Evolutionary conservation across 2,113 vertebrate species (phyloP).

Genomic region (Peromyscus polionotus): DNA sequence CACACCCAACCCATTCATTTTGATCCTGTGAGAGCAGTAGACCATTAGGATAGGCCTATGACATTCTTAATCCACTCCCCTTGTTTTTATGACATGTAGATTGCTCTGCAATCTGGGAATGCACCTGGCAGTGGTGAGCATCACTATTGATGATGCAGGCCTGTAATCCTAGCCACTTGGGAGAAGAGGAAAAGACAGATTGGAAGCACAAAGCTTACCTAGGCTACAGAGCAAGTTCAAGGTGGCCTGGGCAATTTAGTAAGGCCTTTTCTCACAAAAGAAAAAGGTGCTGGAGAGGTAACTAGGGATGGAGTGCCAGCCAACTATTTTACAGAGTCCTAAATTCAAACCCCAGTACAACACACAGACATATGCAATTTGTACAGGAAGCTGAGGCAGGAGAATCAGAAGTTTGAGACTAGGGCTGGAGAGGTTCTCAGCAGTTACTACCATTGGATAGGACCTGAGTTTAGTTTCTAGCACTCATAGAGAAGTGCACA

Average conservation of each 20-base stretch:
- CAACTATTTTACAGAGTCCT: neutral
- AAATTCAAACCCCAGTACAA: neutral
- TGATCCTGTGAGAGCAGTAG: slow-evolving; percentile 34
- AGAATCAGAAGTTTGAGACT: neutral
- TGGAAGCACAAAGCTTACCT: neutral
- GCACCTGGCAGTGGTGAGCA: neutral
- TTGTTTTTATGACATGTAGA: neutral
- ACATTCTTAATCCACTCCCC: neutral
- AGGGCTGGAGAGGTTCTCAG: neutral
- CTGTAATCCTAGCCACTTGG: neutral
- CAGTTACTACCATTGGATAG: neutral
- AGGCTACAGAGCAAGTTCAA: neutral
- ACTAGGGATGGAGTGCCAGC: neutral
- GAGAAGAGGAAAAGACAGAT: neutral
- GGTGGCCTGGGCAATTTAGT: neutral
- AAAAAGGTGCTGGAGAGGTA: neutral
- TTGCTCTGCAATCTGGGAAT: neutral
- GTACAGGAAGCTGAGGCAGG: neutral
- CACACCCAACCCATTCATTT: neutral
- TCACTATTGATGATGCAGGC: neutral
- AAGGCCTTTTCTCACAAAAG: neutral
- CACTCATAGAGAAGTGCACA: neutral
- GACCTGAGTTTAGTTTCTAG: neutral
- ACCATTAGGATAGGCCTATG: neutral
- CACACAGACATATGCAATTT: neutral